These are phyloP conservation scores for Crepidodera aurea DNA, from an alignment of 2,888 invertebrate genomes.

Conservation along the genomic window DNA sequence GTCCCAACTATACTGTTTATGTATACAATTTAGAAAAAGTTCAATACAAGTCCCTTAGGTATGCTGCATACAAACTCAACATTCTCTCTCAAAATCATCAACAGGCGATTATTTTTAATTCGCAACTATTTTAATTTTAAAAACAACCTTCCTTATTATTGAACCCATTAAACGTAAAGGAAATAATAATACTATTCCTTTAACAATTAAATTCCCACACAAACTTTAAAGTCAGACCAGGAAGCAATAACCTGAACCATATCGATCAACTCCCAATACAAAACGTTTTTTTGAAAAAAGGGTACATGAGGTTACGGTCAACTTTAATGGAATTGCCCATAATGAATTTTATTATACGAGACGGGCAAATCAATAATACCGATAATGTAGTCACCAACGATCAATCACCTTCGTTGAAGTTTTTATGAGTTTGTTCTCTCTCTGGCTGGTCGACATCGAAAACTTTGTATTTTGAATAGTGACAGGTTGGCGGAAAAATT, in stretches of 20 bases:
- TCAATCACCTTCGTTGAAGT: conserved; percentile 3
- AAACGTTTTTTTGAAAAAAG: background rate
- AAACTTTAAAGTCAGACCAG: background rate
- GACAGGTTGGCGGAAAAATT: too few species aligned
- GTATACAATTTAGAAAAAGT: too few species aligned
- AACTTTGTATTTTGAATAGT: background rate
- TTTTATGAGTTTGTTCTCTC: background rate
- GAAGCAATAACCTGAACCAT: background rate
- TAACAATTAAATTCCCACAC: too few species aligned
- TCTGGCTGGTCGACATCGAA: background rate
- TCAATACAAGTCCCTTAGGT: too few species aligned
- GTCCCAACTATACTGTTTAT: too few species aligned
- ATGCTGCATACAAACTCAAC: too few species aligned
- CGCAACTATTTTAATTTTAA: too few species aligned
- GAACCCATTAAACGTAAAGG: too few species aligned
- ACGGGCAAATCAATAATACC: background rate
- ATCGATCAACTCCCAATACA: background rate
- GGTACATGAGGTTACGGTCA: background rate
- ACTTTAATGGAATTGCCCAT: background rate
- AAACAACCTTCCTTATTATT: too few species aligned
- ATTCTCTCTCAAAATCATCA: too few species aligned
- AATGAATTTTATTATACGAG: background rate
- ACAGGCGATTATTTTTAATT: too few species aligned
- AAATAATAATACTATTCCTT: too few species aligned
- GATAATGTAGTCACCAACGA: background rate